Percentiles rank a stretch among this genome's conserved stretches.
Evolutionary conservation across 2,888 invertebrate genomes (phyloP).

Genomic region (Lasioglossum figueresi): DNA sequence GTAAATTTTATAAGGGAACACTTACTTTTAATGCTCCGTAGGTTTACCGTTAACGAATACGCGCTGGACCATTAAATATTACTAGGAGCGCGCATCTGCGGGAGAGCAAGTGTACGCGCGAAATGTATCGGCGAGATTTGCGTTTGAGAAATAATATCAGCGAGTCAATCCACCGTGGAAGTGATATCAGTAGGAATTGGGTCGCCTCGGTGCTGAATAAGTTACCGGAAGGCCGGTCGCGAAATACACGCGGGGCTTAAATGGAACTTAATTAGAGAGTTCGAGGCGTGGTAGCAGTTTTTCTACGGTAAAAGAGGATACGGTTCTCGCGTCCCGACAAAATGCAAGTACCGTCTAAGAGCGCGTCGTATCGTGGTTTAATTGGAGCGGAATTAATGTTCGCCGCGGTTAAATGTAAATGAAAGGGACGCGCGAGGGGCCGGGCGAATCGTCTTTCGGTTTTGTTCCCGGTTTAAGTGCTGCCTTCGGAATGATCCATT

Average conservation of each 20-base stretch:
- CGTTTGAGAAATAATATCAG: neutral
- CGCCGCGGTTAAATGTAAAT: slow-evolving; percentile 66
- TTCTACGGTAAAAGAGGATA: slow-evolving; percentile 58
- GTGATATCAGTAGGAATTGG: slow-evolving; percentile 39
- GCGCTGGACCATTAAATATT: neutral
- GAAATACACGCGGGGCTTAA: slow-evolving; percentile 51
- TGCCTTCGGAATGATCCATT: neutral
- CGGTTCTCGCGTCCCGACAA: slow-evolving; percentile 62
- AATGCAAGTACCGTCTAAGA: slow-evolving; percentile 58
- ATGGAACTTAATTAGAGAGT: slow-evolving; percentile 68
- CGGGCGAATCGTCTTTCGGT: slow-evolving; percentile 54
- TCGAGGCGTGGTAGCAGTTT: slow-evolving; percentile 51
- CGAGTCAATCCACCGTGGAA: neutral
- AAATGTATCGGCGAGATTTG: neutral
- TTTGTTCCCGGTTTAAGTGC: slow-evolving; percentile 18
- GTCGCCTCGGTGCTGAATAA: slow-evolving; percentile 41
- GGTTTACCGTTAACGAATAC: neutral
- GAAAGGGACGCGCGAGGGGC: slow-evolving; percentile 43
- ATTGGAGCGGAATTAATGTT: slow-evolving; percentile 70
- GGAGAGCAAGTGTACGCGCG: neutral
- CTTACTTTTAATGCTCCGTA: no score
- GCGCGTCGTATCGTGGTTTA: slow-evolving; percentile 61
- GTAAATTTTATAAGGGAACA: no score
- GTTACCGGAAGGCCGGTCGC: slow-evolving; percentile 20
- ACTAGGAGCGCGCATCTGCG: neutral